phyloP scores from a whole-genome alignment of 2,113 vertebrate species.

The Catharus bicknelli region DNA sequence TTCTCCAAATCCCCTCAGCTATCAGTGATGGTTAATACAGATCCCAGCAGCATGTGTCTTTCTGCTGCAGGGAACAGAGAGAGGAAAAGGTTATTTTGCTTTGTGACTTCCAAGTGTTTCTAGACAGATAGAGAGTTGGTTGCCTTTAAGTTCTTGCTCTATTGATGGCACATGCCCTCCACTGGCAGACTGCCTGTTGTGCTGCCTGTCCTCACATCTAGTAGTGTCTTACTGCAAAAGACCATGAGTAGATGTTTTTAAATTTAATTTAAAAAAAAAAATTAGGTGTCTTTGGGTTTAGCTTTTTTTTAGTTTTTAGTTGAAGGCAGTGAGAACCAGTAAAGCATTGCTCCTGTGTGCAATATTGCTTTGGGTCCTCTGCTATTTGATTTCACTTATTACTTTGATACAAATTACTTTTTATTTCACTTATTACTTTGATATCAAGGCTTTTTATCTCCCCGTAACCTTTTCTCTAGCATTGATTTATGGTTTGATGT shows the following conservation, averaged over 20 bases:
- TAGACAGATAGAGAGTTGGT: not conserved
- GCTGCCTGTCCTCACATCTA: not conserved
- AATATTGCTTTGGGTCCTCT: not conserved
- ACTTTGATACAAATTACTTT: not conserved
- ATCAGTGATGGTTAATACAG: not conserved
- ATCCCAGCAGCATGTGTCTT: not conserved
- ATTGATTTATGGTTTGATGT: not conserved
- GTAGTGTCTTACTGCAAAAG: not conserved
- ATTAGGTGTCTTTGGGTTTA: too few relatives aligned
- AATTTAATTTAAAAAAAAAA: not conserved
- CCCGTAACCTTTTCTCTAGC: conserved; percentile 1
- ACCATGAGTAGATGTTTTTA: not conserved
- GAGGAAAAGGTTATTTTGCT: not conserved
- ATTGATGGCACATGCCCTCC: accelerated
- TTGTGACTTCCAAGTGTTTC: not conserved
- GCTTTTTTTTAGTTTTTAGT: not conserved
- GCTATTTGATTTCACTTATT: not conserved
- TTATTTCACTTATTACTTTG: conserved; percentile 11
- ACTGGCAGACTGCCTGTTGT: not conserved
- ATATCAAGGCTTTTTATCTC: not conserved
- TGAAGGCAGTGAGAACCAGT: not conserved
- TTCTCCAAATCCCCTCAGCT: not conserved
- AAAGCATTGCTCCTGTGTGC: not conserved
- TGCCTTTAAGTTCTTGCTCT: not conserved
- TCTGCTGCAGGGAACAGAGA: not conserved